phyloP scores from a whole-genome alignment of 2,113 vertebrate species.

The Himantopus leucocephalus region DNA sequence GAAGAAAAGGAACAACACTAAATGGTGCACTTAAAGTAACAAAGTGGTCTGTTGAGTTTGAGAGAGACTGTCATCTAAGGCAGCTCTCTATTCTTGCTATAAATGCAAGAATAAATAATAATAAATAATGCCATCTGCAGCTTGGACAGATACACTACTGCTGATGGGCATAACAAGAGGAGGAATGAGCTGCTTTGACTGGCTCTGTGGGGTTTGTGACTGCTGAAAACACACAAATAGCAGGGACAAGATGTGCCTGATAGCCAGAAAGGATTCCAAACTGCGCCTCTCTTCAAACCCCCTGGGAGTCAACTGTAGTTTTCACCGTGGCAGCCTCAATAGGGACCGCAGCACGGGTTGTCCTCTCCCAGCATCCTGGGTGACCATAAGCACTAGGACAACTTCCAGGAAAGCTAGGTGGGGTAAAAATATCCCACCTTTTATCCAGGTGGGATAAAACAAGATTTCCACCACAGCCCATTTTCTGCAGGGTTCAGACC shows the following conservation, averaged over 20 bases:
- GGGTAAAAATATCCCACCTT: background rate
- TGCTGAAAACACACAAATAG: background rate
- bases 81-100: background rate
- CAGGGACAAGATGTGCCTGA: background rate
- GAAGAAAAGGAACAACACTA: background rate
- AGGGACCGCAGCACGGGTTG: fast-evolving
- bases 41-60: background rate
- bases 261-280: background rate
- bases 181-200: background rate
- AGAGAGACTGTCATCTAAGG: background rate
- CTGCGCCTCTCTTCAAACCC: background rate
- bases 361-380: background rate
- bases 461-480: background rate
- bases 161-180: background rate
- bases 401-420: background rate
- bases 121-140: no score
- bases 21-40: background rate
- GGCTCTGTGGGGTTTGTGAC: background rate
- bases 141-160: background rate
- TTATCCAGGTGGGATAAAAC: background rate
- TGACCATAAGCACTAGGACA: background rate
- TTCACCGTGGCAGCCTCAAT: background rate
- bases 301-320: fast-evolving
- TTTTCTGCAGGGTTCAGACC: background rate
- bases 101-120: background rate